These are phyloP conservation scores for Eulemur macaco DNA, from an alignment of 2,113 vertebrate genomes.

Conservation along the genomic window DNA sequence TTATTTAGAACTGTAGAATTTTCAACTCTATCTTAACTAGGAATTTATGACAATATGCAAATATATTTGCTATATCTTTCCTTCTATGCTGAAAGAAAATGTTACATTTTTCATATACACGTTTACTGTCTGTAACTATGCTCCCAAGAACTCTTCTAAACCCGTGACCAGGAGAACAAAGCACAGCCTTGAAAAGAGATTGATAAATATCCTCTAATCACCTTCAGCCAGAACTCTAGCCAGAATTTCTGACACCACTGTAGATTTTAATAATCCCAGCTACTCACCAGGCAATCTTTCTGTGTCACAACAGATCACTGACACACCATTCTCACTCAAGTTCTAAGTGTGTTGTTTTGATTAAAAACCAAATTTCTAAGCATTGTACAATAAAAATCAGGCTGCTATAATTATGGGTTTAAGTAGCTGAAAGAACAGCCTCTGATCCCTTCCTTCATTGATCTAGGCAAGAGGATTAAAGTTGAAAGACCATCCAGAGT, in stretches of 20 bases:
- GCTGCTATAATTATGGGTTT: not conserved
- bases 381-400: constrained; percentile 31
- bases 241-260: not conserved
- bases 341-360: constrained; percentile 59
- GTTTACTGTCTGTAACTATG: not conserved
- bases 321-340: not conserved
- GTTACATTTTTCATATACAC: not conserved
- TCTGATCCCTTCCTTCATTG: constrained; percentile 15
- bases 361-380: constrained; percentile 56
- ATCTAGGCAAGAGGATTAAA: constrained; percentile 15
- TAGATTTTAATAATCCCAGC: constrained; percentile 58
- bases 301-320: constrained; percentile 48
- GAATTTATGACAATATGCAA: not conserved
- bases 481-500: not conserved
- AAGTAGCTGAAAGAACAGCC: constrained; percentile 30
- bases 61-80: not conserved
- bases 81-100: not conserved
- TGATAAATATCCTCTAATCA: constrained; percentile 38
- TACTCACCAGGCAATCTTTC: constrained; percentile 10
- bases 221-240: not conserved
- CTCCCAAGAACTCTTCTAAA: not conserved
- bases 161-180: constrained; percentile 7
- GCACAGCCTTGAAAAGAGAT: not conserved
- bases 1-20: not conserved
- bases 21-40: not conserved